Evolutionary conservation across 2,113 vertebrate genomes (phyloP), one percentile per base, ranked within the genome.

Genomic region (Columba janthina): DNA sequence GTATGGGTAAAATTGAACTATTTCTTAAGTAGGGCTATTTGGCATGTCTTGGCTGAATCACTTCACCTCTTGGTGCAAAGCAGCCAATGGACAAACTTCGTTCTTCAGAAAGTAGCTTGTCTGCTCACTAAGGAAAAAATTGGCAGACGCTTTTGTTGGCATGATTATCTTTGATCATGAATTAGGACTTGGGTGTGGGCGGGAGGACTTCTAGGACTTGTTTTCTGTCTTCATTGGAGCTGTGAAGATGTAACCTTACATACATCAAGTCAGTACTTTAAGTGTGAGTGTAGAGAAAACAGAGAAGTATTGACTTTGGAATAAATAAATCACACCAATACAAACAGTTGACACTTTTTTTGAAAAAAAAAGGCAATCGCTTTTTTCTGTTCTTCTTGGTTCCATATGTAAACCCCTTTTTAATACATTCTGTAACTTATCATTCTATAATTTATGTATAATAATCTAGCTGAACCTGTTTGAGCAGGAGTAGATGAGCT

Each of bases 1-100:
- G 26, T 40, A 8, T 0, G 3, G 28, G 19, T 5, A 32, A 86
- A 53, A 40, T 18, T 0, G 5, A 53, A n/a, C 26, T 3, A 1
- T 69, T 82, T 83, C 15, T 54, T 54, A 36, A 64, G 11, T 56
- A 42, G 11, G 54, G 5, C 16, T 62, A 6, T 66, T 88, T 80
- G 36, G 15, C 8, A 1, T 3, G 8, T 78, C 6, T 62, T 90
- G 67, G 4, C 54, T 62, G 71, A 85, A 53, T 78, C 26, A 4
- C 31, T 74, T 91, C 26, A 61, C 8, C 11, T 29, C 54, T 79
- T 66, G 19, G 8, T 82, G 60, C 16, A 64, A 53, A 66, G 81
- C 0, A 1, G 32, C 28, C 53, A 74, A 50, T 48, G 10, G n/a
- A 36, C 32, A 61, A 44, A n/a, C 21, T 65, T 66, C 2, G 3